Evolutionary conservation across 2,888 invertebrate genomes (phyloP).

Genomic region (Digitonthophagus gazella): DNA sequence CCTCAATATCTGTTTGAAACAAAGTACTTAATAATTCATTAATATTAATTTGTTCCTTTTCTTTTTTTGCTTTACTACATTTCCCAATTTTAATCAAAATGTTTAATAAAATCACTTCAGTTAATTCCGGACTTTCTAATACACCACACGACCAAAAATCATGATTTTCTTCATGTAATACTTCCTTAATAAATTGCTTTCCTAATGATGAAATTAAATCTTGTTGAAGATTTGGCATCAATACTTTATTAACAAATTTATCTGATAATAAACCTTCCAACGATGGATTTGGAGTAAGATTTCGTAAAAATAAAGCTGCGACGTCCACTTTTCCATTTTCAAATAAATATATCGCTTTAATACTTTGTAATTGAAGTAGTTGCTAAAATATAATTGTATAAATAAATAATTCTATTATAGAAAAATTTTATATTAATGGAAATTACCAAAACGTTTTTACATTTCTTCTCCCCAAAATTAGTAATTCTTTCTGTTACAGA

Average conservation of each 20-base stretch:
- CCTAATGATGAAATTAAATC: neutral
- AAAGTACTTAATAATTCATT: slow-evolving; percentile 1
- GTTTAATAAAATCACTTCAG: neutral
- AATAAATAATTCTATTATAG: too few species aligned
- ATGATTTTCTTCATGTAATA: neutral
- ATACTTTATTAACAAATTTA: neutral
- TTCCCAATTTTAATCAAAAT: slow-evolving; percentile 1
- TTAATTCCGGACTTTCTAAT: neutral
- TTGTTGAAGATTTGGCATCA: neutral
- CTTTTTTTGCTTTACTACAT: neutral
- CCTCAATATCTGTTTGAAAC: neutral
- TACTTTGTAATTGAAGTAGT: slow-evolving; percentile 10
- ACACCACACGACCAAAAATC: neutral
- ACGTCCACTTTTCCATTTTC: neutral
- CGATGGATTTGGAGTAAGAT: neutral
- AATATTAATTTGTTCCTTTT: neutral
- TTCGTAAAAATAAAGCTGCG: neutral
- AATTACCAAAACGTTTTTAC: slow-evolving; percentile 42
- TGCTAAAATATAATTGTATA: neutral
- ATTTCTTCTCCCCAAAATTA: slow-evolving; percentile 48
- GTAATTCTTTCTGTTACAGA: slow-evolving; percentile 47
- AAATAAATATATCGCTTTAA: slow-evolving; percentile 5
- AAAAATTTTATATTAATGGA: too few species aligned
- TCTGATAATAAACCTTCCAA: neutral
- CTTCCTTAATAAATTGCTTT: slow-evolving; percentile 6